These are phyloP conservation scores for Lasioglossum vierecki DNA, from an alignment of 2,888 invertebrate genomes.

Conservation along the genomic window DNA sequence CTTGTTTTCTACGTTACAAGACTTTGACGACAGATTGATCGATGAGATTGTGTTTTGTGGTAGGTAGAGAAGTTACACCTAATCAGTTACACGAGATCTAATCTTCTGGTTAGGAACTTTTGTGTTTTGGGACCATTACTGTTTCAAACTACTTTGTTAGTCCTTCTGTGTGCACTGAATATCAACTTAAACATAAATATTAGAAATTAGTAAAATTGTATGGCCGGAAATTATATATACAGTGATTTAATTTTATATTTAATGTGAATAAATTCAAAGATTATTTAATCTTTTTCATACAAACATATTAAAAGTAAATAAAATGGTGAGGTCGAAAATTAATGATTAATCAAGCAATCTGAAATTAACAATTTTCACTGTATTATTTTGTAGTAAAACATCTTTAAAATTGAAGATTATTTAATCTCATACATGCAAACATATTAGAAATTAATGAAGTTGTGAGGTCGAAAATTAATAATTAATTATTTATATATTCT, in stretches of 20 bases:
- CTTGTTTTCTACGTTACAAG: conserved; percentile 17
- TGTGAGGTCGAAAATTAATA: too few species aligned
- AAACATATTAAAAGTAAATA: too few species aligned
- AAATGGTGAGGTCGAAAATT: too few species aligned
- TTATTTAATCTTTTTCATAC: neutral
- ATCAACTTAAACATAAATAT: neutral
- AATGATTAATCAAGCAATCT: neutral
- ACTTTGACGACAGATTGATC: conserved; percentile 20
- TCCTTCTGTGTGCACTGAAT: neutral
- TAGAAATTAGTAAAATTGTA: too few species aligned
- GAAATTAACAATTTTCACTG: neutral
- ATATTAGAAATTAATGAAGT: too few species aligned
- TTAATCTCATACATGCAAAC: too few species aligned
- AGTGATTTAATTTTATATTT: too few species aligned
- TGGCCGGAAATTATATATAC: neutral
- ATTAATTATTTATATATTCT: too few species aligned
- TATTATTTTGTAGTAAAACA: too few species aligned
- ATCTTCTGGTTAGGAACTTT: conserved; percentile 22
- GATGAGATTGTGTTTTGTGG: conserved; percentile 38
- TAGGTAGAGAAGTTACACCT: conserved; percentile 9
- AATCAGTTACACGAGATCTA: conserved; percentile 26
- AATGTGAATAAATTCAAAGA: neutral
- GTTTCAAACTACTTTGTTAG: neutral
- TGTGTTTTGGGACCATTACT: neutral
- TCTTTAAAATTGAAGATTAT: too few species aligned